These are phyloP conservation scores for Eupleurogrammus muticus DNA, from an alignment of 2,797 vertebrate species.

Conservation along the genomic window DNA sequence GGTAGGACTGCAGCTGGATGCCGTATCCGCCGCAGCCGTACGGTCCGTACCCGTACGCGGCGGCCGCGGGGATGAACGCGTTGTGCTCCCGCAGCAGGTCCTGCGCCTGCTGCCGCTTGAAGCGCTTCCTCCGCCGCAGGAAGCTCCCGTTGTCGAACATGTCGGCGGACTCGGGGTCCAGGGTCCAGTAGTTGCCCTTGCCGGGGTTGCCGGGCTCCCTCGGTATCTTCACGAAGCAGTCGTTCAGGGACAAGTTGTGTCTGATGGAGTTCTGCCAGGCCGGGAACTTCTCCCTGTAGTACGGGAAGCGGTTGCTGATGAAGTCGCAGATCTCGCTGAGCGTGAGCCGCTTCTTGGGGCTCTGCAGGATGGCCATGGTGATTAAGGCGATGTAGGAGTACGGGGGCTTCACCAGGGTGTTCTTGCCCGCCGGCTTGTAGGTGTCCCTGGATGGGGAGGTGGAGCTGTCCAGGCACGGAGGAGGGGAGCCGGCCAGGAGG, in stretches of 20 bases:
- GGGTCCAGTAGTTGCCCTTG: slow-evolving; percentile 94
- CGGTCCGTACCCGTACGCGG: slow-evolving; percentile 88
- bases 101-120: slow-evolving; percentile 92
- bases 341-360: slow-evolving; percentile 91
- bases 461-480: slow-evolving; percentile 79
- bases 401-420: slow-evolving; percentile 91
- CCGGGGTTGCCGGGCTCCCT: slow-evolving; percentile 92
- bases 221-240: slow-evolving; percentile 92
- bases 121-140: slow-evolving; percentile 91
- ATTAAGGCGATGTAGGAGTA: slow-evolving; percentile 97
- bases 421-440: slow-evolving; percentile 85
- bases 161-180: slow-evolving; percentile 94
- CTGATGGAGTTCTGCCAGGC: slow-evolving; percentile 94
- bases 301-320: slow-evolving; percentile 91
- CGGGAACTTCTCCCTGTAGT: slow-evolving; percentile 93
- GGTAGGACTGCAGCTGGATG: slow-evolving; percentile 92
- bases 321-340: slow-evolving; percentile 93
- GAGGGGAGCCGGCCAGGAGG: slow-evolving; percentile 82
- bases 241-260: slow-evolving; percentile 91
- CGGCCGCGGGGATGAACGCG: slow-evolving; percentile 83
- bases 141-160: slow-evolving; percentile 97
- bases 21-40: slow-evolving; percentile 93
- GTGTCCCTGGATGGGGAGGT: slow-evolving; percentile 79
- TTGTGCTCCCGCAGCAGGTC: slow-evolving; percentile 88
- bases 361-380: slow-evolving; percentile 97